Evolutionary conservation across 2,797 vertebrate genomes (phyloP), one percentile per base, ranked within the genome.

Genomic region (Moxostoma hubbsi): DNA sequence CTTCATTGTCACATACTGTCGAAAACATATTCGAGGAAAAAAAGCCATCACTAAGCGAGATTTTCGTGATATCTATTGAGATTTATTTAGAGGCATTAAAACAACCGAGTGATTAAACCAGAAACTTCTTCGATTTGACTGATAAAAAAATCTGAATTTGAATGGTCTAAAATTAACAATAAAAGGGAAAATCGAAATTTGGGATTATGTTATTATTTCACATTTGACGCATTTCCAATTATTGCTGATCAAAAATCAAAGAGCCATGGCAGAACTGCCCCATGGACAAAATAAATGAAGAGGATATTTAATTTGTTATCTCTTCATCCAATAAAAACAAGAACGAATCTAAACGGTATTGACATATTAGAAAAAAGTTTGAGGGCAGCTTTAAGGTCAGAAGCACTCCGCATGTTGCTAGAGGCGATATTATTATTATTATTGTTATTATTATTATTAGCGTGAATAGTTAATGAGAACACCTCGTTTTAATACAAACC

Each of bases 401-500:
- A 62, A 55, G 63, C 75, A 77, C 75, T 58, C 64, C 11, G 62
- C 53, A 65, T 15, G n/a, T 62, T 46, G 75, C 83, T 86, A 9
- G 43, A 77, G 81, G 83, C 72, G 12, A 74, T 72, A 24, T 49
- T 49, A 49, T 9, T 49, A 49, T 49, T 49, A 55, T 75, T 63
- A 13, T 55, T 65, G 5, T 49, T 49, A 16, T 62, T 55, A 7
- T 58, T 24, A 43, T 59, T 72, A 63, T 50, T 69, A 71, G 68
- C 55, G 61, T 53, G 50, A 72, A 64, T 70, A 61, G 62, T 54
- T 78, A 80, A 85, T 57, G 76, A 77, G 15, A 54, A 57, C 7
- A 6, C 61, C 46, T 63, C 66, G 65, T 85, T 87, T 82, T 83
- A 82, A 81, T 84, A 73, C 81, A 73, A 18, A 65, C 50, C 43